phyloP scores from a whole-genome alignment of 2,888 invertebrate genomes.

The Leucophenga maculata region DNA sequence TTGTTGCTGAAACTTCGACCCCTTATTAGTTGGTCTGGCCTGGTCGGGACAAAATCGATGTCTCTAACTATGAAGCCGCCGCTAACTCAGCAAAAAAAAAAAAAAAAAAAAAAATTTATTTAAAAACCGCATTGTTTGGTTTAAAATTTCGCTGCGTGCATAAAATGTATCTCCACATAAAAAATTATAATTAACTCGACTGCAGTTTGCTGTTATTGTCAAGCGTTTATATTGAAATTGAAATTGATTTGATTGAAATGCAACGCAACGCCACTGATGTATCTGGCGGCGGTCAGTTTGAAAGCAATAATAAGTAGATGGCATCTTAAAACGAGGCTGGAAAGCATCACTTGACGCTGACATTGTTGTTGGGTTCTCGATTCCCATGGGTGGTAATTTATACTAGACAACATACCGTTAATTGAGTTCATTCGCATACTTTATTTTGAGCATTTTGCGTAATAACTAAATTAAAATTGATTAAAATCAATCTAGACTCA shows the following conservation, averaged over 20 bases:
- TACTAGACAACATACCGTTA: not conserved
- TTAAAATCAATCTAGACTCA: too few relatives aligned
- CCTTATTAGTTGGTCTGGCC: not conserved
- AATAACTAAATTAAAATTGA: too few relatives aligned
- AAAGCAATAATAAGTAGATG: not conserved
- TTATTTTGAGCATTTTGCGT: not conserved
- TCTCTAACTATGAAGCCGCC: too few relatives aligned
- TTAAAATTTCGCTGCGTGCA: constrained; percentile 4
- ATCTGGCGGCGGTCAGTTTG: not conserved
- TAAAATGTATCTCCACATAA: not conserved
- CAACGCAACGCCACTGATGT: not conserved
- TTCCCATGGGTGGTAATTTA: too few relatives aligned
- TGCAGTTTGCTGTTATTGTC: not conserved
- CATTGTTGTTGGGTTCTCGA: too few relatives aligned
- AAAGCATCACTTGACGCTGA: too few relatives aligned
- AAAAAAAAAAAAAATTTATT: not conserved
- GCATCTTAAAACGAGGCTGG: too few relatives aligned
- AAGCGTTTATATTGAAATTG: not conserved
- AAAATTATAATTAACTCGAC: constrained; percentile 15
- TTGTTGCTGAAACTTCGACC: not conserved
- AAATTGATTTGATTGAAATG: not conserved
- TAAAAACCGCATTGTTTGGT: constrained; percentile 23
- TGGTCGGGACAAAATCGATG: too few relatives aligned
- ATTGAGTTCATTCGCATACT: not conserved
- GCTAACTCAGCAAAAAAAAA: not conserved